Evolutionary conservation across 2,797 vertebrate genomes (phyloP), one percentile per base, ranked within the genome.

Genomic region (Crenuchus spilurus): DNA sequence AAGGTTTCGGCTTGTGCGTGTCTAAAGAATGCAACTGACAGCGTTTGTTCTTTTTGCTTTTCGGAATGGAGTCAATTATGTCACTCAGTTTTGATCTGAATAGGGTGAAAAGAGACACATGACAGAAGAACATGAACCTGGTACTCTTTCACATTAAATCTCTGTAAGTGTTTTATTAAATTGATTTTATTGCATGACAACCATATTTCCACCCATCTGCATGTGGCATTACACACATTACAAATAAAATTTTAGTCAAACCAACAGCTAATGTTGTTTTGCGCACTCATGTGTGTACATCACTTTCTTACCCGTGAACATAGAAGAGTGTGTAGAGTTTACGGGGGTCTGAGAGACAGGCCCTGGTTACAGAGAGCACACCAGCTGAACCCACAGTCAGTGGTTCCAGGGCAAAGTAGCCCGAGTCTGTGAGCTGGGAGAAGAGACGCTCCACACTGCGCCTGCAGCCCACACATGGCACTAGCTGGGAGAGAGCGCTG

Each of bases 1-100:
- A 87, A 82, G 96, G 96, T 89, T 97, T 99, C 70, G 96, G 95
- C 81, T 99, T 99, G 88, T 98, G 97, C 0, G 96, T 99, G 87
- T 99, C 97, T 91, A 99, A 90, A 82, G 97, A 99, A 93, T 99
- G 98, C 61, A 99, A 88, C 3, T 96, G 96, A 89, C 98, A 99
- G 80, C 97, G 93, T 84, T 98, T 98, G 90, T 99, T 99, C 93
- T 99, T 99, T 92, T 98, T 99, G 87, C 96, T 99, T 93, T 97
- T 99, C 70, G 98, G 96, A 93, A 99, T 99, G 82, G 95, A 94
- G 86, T 98, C 95, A 77, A 99, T 98, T 88, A 97, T 94, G 72
- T 95, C 93, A 82, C 97, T 98, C 85, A 99, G 89, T 90, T 97
- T 99, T 88, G 95, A 94, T 91, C 97, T 99, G 84, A 0, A 48